These are phyloP conservation scores for Ochropleura plecta DNA, from an alignment of 2,888 invertebrate species.

Conservation along the genomic window DNA sequence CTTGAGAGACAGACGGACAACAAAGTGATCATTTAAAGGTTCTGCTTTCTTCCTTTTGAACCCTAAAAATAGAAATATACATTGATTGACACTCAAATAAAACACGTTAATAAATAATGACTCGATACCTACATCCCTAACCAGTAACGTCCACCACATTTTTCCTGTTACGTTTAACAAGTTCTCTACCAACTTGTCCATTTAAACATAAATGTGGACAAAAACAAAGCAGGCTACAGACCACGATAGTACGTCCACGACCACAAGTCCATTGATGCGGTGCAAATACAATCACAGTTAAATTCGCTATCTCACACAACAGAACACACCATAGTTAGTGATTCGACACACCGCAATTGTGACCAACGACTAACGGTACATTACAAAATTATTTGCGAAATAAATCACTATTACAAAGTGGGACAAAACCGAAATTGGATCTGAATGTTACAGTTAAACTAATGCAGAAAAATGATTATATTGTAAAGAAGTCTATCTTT, in stretches of 20 bases:
- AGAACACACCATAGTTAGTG: constrained; percentile 5
- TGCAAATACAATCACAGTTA: constrained; percentile 25
- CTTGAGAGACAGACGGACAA: too few species aligned
- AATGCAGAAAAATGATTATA: not conserved
- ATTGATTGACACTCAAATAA: too few species aligned
- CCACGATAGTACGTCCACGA: constrained; percentile 5
- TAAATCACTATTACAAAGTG: not conserved
- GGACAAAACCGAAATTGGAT: not conserved
- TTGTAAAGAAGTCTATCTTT: not conserved
- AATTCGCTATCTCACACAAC: constrained; percentile 1
- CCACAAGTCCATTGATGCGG: constrained; percentile 26
- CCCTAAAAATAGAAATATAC: too few species aligned
- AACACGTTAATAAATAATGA: too few species aligned
- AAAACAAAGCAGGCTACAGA: constrained; percentile 8
- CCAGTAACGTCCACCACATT: too few species aligned
- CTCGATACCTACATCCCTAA: too few species aligned
- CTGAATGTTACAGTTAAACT: not conserved
- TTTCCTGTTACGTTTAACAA: too few species aligned
- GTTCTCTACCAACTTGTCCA: not conserved
- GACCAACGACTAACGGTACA: constrained; percentile 14
- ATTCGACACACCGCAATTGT: constrained; percentile 36
- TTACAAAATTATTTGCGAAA: constrained; percentile 11
- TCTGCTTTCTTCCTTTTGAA: too few species aligned
- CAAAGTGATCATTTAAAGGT: too few species aligned
- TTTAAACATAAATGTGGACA: not conserved